Conservation (phyloP, 2,888 invertebrate genomes). For the Lapara coniferarum region DNA sequence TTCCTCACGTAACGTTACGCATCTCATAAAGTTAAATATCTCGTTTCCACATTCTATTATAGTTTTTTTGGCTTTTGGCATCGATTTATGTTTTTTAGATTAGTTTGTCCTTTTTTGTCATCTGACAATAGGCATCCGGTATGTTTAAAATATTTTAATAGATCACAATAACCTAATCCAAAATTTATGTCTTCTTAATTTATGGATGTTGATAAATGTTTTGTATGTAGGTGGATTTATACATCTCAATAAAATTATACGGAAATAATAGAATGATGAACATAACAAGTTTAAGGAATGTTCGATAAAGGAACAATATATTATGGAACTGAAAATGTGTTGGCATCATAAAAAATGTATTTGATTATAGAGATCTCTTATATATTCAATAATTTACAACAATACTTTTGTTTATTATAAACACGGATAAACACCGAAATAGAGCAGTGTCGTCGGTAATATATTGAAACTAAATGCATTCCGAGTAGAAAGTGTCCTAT, state of each 20-base stretch:
- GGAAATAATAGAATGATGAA: constrained; percentile 30
- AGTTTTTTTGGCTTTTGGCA: background rate
- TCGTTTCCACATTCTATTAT: constrained; percentile 10
- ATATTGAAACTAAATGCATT: background rate
- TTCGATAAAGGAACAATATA: constrained; percentile 29
- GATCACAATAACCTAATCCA: constrained; percentile 10
- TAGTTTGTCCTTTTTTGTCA: constrained; percentile 19
- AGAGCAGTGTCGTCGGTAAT: background rate
- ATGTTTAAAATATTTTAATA: constrained; percentile 22
- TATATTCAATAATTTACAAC: background rate
- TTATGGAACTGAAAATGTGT: constrained; percentile 29
- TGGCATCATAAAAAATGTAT: constrained; percentile 29
- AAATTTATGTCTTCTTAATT: constrained; percentile 24
- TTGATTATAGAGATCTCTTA: background rate
- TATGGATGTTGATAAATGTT: constrained; percentile 28
- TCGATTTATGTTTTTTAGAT: constrained; percentile 5
- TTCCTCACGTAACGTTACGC: background rate
- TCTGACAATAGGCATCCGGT: constrained; percentile 16
- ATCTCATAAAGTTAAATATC: background rate
- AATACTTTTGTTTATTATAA: background rate
- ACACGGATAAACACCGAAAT: background rate
- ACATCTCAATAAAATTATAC: constrained; percentile 33
- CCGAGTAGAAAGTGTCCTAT: constrained; percentile 10
- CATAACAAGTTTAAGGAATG: constrained; percentile 33
- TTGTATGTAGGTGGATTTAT: constrained; percentile 39